phyloP scores from a whole-genome alignment of 1,140 invertebrate species.

The Trigoniulus corallinus region DNA sequence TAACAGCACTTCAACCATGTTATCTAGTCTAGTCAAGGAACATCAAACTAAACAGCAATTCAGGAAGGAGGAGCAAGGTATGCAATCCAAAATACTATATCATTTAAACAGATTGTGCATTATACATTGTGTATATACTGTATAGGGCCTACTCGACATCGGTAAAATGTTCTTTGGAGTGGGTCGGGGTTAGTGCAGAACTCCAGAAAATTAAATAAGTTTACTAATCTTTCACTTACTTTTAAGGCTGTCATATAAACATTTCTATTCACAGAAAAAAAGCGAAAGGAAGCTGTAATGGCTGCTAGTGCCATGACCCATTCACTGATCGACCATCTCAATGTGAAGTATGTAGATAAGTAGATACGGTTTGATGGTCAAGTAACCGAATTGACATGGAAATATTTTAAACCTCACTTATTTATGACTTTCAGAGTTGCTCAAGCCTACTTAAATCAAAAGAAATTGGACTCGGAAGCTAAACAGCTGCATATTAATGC shows the following conservation, averaged over 20 bases:
- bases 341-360: conserved; percentile 62
- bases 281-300: conserved; percentile 79
- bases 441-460: conserved; percentile 95
- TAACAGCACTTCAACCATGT: conserved; percentile 49
- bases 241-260: no score
- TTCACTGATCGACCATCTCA: conserved; percentile 87
- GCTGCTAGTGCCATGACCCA: conserved; percentile 83
- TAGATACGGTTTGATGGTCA: background rate
- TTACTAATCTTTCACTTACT: no score
- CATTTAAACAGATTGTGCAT: conserved; percentile 1
- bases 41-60: conserved; percentile 58
- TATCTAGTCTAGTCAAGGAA: conserved; percentile 71
- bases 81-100: background rate
- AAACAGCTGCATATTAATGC: conserved; percentile 91
- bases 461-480: conserved; percentile 88
- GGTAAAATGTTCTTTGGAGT: no score
- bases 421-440: conserved; percentile 52
- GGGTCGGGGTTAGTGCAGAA: no score
- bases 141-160: no score
- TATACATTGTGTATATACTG: no score
- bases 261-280: conserved; percentile 58
- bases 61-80: conserved; percentile 70
- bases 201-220: no score
- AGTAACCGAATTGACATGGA: background rate
- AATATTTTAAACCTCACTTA: background rate